Evolutionary conservation across 2,797 vertebrate species (phyloP), one percentile per base, ranked within the genome.

Genomic region (Hemitrygon akajei): DNA sequence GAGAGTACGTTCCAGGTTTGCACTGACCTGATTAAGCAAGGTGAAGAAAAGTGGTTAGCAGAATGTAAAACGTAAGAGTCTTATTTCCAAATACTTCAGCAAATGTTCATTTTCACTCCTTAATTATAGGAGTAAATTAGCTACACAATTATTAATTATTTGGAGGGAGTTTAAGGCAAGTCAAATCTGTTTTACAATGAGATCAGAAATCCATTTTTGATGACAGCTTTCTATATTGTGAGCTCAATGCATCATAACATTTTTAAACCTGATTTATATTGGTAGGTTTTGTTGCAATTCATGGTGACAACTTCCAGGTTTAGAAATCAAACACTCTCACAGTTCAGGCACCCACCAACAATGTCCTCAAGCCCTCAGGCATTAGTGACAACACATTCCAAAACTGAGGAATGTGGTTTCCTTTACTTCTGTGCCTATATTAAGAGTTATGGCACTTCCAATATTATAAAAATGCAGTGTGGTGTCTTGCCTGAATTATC

Each of bases 1-100:
- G 69, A 27, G 99, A 99, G 71, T 97, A 98, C 0, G 97, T 98
- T 73, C 99, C 99, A 37, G 98, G 98, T 94, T 98, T 98, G 96
- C 99, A 99, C 95, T 99, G 98, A 95, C 97, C 98, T 99, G 94
- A 91, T 40, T 16, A 27, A 93, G 40, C 71, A 86, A 84, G 11
- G 7, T n/a, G 34, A 25, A 30, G 5, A 11, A 86, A 86, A 56
- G 20, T 37, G 60, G 86, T 34, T 18, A 7, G 63, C 18, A 37
- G n/a, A 69, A 69, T 20, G 7, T 63, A 69, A 69, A 37, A 7
- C 60, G 0, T 1, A 30, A 9, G 20, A 16, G 5, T 66, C n/a
- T 69, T 69, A 34, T 79, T 18, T 18, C n/a, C 34, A 37, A 12
- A 18, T 25, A 77, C 75, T 34, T 18, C 3, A 79, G n/a, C 34